Conservation (phyloP, 2,888 invertebrate genomes). For the Axea sp. region DNA sequence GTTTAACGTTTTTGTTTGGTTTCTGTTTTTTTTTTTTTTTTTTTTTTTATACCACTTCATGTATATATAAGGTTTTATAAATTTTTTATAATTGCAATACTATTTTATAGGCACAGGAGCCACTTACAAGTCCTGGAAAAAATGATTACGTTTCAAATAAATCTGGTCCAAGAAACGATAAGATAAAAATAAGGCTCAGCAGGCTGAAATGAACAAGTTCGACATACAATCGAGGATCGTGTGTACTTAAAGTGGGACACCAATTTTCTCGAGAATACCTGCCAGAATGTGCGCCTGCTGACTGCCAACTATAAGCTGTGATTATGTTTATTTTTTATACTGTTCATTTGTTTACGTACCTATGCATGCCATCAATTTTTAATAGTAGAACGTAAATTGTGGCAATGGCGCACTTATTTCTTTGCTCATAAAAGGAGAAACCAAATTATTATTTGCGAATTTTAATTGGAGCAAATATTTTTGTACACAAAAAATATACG, state of each 20-base stretch:
- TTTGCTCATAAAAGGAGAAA: constrained; percentile 67
- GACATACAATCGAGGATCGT: constrained; percentile 61
- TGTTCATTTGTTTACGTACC: constrained; percentile 73
- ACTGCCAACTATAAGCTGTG: constrained; percentile 78
- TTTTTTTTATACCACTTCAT: too few relatives aligned
- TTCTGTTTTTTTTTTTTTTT: too few relatives aligned
- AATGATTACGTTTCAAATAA: constrained; percentile 88
- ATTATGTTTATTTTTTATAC: constrained; percentile 77
- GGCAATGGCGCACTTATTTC: constrained; percentile 63
- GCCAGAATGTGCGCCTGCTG: constrained; percentile 71
- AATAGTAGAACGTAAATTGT: constrained; percentile 55
- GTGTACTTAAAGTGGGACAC: constrained; percentile 52
- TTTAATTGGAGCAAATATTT: too few relatives aligned
- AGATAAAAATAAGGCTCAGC: constrained; percentile 68
- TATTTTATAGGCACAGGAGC: constrained; percentile 88
- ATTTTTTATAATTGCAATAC: too few relatives aligned
- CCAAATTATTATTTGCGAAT: too few relatives aligned
- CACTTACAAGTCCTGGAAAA: constrained; percentile 88
- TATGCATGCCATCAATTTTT: constrained; percentile 69
- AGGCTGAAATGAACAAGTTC: constrained; percentile 70
- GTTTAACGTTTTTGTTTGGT: too few relatives aligned
- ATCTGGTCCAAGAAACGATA: constrained; percentile 67
- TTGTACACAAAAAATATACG: too few relatives aligned
- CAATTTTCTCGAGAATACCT: constrained; percentile 64
- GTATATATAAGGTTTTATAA: too few relatives aligned